A percentile compares a stretch with the other conserved stretches of the same genome.
phyloP scores from a whole-genome alignment of 2,797 vertebrate genomes.

The Emydoidea blandingii region DNA sequence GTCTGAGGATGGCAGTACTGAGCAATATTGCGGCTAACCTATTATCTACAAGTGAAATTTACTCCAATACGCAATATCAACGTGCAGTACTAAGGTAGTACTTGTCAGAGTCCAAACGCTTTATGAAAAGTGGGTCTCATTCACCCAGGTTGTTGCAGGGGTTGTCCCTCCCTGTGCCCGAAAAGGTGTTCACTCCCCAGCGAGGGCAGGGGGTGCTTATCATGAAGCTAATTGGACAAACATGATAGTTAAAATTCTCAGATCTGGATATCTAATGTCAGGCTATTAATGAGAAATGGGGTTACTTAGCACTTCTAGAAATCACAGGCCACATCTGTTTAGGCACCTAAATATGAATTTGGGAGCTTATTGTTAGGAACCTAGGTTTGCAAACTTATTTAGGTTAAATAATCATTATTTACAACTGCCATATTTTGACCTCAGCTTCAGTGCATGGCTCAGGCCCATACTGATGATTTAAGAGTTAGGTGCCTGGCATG shows the following conservation, averaged over 20 bases:
- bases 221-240: neutral
- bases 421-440: slow-evolving; percentile 5
- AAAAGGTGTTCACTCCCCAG: neutral
- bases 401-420: slow-evolving; percentile 1
- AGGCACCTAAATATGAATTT: neutral
- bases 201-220: neutral
- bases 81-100: neutral
- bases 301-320: neutral
- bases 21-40: neutral
- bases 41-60: neutral
- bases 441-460: neutral
- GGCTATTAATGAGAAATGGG: neutral
- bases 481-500: neutral
- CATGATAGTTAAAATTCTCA: neutral
- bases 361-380: neutral
- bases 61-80: neutral
- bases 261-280: neutral
- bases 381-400: neutral
- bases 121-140: neutral
- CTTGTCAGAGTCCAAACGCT: neutral
- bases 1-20: neutral
- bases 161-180: neutral
- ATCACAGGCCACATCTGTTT: neutral
- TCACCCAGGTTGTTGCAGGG: neutral
- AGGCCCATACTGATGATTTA: neutral